Base-by-base conservation (phyloP, 2,797 vertebrate species). In the Epinephelus awoara region DNA sequence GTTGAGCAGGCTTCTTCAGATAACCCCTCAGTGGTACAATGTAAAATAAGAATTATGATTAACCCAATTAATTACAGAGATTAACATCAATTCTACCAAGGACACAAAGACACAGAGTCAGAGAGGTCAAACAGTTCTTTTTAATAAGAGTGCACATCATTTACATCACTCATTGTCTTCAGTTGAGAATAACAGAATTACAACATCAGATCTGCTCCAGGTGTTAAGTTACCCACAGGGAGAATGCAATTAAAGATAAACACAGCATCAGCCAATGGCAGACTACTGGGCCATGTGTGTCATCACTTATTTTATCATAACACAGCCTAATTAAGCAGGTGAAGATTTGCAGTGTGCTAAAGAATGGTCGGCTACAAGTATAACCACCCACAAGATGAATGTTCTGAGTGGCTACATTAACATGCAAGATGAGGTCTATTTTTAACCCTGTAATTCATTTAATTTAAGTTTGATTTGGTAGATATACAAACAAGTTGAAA, bases 111-210 rank as follows among this genome's bases (percentile, higher is more conserved):
- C 58, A 42, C 25, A 34, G 59, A 65, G 49, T 67, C 42, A 40
- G 5, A 61, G 25, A 84, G 49, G 73, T 80, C 54, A 83, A 68
- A 69, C 11, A 19, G 51, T 49, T 25, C 56, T 74, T 75, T 82
- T 77, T 85, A 85, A 82, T 85, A 68, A 47, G 15, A 77, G 13
- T 52, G 75, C 34, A 68, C 46, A 65, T 64, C 19, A 79, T 80
- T 71, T 75, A 76, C 70, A 83, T 72, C 68, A 67, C 56, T 82
- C n/a, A 34, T 59, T 67, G 63, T 75, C 25, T 71, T 67, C 14
- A 72, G 3, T 34, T 64, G 17, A 62, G 12, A 65, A 34, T 25
- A 58, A 73, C 52, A 67, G 68, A 75, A 64, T 49, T 54, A 68
- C 13, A 72, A 23, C 51, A 69, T 70, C 14, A 17, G 38, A 44